Conservation (phyloP, 2,888 invertebrate species). For the Dolichomitus sp. region DNA sequence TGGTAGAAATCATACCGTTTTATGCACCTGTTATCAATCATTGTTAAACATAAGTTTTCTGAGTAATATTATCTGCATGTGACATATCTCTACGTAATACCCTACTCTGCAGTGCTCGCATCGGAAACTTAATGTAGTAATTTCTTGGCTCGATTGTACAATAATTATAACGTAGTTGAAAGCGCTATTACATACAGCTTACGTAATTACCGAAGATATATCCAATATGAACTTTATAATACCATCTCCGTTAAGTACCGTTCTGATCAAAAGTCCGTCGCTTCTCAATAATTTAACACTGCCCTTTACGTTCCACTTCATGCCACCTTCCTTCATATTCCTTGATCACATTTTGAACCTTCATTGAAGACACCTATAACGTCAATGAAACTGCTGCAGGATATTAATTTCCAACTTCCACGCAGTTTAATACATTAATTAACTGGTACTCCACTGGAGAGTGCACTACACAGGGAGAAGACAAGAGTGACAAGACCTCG, state of each 20-base stretch:
- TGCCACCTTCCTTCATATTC: background rate
- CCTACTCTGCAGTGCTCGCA: no score
- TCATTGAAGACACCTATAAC: background rate
- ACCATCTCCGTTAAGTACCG: background rate
- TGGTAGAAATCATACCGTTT: no score
- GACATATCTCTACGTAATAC: no score
- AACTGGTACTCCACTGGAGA: constrained; percentile 5
- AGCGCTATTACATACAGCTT: no score
- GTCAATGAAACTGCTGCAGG: background rate
- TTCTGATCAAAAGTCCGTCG: background rate
- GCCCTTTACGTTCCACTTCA: background rate
- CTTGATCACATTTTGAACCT: background rate
- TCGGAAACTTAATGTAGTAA: no score
- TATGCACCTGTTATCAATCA: no score
- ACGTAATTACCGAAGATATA: constrained; percentile 2
- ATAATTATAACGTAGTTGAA: background rate
- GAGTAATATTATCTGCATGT: no score
- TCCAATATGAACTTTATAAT: background rate
- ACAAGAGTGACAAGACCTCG: constrained; percentile 13
- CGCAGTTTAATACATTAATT: constrained; percentile 35
- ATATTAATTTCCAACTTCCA: constrained; percentile 31
- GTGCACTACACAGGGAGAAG: background rate
- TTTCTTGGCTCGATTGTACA: no score
- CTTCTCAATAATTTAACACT: background rate
- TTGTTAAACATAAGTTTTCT: no score